Conservation (phyloP, 2,797 vertebrate genomes). For the Alca torda region DNA sequence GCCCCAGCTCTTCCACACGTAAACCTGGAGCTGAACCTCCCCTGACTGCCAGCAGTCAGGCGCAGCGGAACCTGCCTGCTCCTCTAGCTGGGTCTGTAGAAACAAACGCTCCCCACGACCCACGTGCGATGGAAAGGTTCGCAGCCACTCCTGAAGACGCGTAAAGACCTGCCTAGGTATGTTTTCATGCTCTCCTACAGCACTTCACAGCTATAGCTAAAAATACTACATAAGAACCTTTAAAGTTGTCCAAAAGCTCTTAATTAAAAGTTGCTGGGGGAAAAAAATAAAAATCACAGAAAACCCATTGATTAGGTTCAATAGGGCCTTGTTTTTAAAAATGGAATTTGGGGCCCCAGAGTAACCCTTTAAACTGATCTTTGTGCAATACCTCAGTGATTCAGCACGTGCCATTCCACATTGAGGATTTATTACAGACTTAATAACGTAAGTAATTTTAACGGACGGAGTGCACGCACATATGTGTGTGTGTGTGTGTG, state of each 20-base stretch:
- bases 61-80: not conserved
- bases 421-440: slow-evolving; percentile 26
- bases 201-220: not conserved
- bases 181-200: not conserved
- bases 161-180: rapidly evolving
- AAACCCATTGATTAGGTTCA: slow-evolving; percentile 52
- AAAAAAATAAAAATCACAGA: not conserved
- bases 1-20: rapidly evolving
- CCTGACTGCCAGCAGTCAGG: not conserved
- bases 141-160: rapidly evolving
- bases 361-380: slow-evolving; percentile 45
- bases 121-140: rapidly evolving
- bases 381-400: slow-evolving; percentile 39
- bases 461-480: not conserved
- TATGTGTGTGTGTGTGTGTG: not conserved
- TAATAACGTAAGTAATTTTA: slow-evolving; percentile 43
- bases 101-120: rapidly evolving
- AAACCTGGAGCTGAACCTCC: not conserved
- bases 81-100: not conserved
- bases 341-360: slow-evolving; percentile 34
- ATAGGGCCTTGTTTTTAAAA: slow-evolving; percentile 43
- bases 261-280: slow-evolving; percentile 12
- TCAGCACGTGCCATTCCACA: slow-evolving; percentile 31
- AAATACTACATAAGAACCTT: not conserved
- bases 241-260: not conserved